Percentiles rank a stretch among this genome's conserved stretches.
Evolutionary conservation across 2,113 vertebrate species (phyloP).

Genomic region (Tragelaphus buxtoni): DNA sequence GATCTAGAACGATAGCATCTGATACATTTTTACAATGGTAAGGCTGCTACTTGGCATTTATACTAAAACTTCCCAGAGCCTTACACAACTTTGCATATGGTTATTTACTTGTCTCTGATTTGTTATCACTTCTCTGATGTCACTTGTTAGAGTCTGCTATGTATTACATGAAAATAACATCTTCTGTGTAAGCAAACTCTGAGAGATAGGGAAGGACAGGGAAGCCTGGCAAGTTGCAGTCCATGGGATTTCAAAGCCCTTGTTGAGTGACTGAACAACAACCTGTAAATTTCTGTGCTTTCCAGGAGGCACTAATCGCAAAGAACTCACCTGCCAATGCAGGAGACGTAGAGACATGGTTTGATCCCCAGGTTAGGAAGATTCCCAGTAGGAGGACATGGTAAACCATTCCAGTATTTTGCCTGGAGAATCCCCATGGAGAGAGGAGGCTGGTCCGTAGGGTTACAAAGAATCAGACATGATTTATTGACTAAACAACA

Average conservation of each 20-base stretch:
- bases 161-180: not conserved
- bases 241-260: not conserved
- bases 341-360: not conserved
- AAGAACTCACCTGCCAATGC: not conserved
- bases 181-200: not conserved
- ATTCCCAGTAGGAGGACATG: not conserved
- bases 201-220: not conserved
- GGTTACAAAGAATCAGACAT: not conserved
- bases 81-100: not conserved
- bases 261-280: not conserved
- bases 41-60: not conserved
- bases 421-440: not conserved
- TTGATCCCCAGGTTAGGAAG: rapidly evolving
- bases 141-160: not conserved
- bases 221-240: not conserved
- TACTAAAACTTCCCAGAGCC: not conserved
- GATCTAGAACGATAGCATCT: not conserved
- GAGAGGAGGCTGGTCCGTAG: not conserved
- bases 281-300: not conserved
- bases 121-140: not conserved
- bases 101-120: not conserved
- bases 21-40: not conserved
- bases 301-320: rapidly evolving
- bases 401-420: not conserved
- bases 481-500: not conserved